Conservation (phyloP, 2,113 vertebrate genomes). For the Pogona vitticeps region DNA sequence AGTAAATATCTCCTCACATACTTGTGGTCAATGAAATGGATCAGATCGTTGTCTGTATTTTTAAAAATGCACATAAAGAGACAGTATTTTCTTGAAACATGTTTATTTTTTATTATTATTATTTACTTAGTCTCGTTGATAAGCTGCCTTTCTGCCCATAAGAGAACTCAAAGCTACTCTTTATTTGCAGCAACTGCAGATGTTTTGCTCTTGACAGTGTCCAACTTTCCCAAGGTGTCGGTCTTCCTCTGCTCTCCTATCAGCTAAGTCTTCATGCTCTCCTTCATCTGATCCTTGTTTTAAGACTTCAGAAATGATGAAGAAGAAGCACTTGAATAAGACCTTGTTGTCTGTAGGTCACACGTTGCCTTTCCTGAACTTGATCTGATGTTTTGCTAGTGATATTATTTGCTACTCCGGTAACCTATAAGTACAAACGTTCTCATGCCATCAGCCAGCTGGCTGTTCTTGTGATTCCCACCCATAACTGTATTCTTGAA, state of each 20-base stretch:
- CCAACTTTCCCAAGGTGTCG: not conserved
- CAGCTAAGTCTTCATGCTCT: not conserved
- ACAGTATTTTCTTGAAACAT: not conserved
- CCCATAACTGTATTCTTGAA: not conserved
- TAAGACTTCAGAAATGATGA: not conserved
- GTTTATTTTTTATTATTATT: no score
- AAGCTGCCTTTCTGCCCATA: no score
- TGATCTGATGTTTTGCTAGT: not conserved
- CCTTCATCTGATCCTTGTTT: not conserved
- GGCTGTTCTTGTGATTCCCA: not conserved
- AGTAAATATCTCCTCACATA: not conserved
- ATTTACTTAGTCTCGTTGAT: no score
- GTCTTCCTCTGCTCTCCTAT: no score
- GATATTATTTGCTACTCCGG: not conserved
- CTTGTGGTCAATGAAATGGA: not conserved
- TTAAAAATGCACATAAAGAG: not conserved
- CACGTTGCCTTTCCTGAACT: not conserved
- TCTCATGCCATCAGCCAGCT: not conserved
- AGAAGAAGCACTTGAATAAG: not conserved
- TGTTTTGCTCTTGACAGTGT: no score
- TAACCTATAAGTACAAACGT: not conserved
- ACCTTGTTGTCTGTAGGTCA: no score
- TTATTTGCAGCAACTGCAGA: no score
- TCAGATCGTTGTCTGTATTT: not conserved
- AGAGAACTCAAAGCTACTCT: not conserved